Evolutionary conservation across 2,888 invertebrate species (phyloP), one percentile per base, ranked within the genome.

Genomic region (Clanis bilineata): DNA sequence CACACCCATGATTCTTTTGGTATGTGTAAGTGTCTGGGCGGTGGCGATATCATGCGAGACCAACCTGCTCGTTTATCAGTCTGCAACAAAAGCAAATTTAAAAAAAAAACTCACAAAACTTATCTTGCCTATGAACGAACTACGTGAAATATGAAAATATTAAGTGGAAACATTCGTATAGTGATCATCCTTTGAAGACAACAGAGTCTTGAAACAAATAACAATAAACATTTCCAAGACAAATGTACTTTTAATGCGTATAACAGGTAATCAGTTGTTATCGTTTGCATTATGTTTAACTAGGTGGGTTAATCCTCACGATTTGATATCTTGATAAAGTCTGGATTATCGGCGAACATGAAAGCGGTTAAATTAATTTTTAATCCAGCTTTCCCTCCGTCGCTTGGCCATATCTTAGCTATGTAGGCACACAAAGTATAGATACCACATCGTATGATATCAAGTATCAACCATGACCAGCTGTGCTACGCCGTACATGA

Each of bases 311-410:
- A 90, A 92, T 90, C 90, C 90, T 66, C 79, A 76, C 77, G 85
- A 86, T 86, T 89, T 88, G 90, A 90, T 92, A 90, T 87, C 88
- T 84, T 85, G 90, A 91, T 92, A 91, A 88, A 76, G 80, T 82
- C 76, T 69, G 90, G 90, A 90, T 91, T 90, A 91, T 82, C 90
- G 91, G 90, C 83, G 77, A 83, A 92, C 90, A 90, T 91, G 82
- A 92, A 92, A 92, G 90, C 74, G 83, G 76, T 74, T 86, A 88
- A 92, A 90, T 89, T 86, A 90, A 88, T 88, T 88, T 89, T 92
- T 90, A 91, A 91, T 91, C 90, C 89, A 63, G 73, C 79, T 83
- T 86, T 85, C 85, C 85, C 85, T 85, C 73, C 82, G 83, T 85
- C 76, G 80, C 79, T 76, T 75, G 71, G 74, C 68, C 76, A 70